Base-by-base conservation (phyloP, 1,140 invertebrate genomes). In the Trissolcus basalis region DNA sequence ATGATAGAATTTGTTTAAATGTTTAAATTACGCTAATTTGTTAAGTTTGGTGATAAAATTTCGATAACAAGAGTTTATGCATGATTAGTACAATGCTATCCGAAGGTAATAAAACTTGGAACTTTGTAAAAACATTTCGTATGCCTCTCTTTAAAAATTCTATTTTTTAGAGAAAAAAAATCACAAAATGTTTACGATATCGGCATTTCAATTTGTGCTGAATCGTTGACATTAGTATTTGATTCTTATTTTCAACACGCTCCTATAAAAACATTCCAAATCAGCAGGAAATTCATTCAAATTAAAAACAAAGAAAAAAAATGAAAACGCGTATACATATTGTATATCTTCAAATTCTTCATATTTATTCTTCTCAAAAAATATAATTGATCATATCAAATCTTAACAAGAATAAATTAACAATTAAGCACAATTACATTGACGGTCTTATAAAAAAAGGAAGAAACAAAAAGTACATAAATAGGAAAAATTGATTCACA, bases 401-500 rank as follows among this genome's bases (percentile, higher is more conserved):
- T 41, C 10, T 39, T 54, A 43, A 55, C 39, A 51, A 51, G 32
- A 50, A 19, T 35, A 41, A 15, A 44, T 53, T 16, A 63, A 63
- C 27, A 51, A 54, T 48, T 35, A 64, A 63, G 39, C 43, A 13
- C 10, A 13, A 14, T 35, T 13, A 13, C 19, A 47, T 54, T 35
- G 47, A 54, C 55, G 15, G 10, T 50, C 9, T 39, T 39, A 44
- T 44, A 44, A 44, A 14, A 13, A 13, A 44, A 44, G 12, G 4
- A 13, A 44, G 13, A 44, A 12, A 44, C 7, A 44, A 44, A 44
- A 3, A 13, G 12, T 12, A 7, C 13, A 13, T 44, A 12, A 12
- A 44, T 44, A 12, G 11, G 43, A 44, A n/a, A 76, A 63, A 58
- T 59, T 69, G 80, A 76, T 82, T 82, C 80, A 78, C 84, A 85